Percentiles rank a stretch among this genome's conserved stretches.
These are phyloP conservation scores for Saguinus midas DNA, from an alignment of 2,113 vertebrate genomes.

Conservation along the genomic window DNA sequence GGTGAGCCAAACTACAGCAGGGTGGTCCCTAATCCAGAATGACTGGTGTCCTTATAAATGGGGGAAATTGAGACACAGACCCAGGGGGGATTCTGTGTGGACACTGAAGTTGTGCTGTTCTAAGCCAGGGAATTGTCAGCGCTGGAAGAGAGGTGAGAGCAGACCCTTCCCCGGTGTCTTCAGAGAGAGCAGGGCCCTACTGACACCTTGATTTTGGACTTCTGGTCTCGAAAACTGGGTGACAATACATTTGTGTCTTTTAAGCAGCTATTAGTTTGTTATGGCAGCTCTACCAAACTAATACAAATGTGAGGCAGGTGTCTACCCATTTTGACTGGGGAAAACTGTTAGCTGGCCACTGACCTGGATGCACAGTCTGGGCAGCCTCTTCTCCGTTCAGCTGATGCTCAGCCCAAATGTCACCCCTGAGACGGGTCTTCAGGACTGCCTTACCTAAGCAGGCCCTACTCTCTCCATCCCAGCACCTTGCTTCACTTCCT, in stretches of 20 bases:
- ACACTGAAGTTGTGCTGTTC: not conserved
- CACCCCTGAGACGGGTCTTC: not conserved
- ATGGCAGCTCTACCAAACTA: not conserved
- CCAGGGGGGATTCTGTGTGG: not conserved
- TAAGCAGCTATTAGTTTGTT: not conserved
- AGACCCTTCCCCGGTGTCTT: not conserved
- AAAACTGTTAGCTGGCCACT: too few relatives aligned
- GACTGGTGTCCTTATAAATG: not conserved
- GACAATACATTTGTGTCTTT: not conserved
- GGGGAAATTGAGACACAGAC: not conserved
- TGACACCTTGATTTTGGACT: not conserved
- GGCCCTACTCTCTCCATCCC: not conserved
- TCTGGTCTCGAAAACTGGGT: not conserved
- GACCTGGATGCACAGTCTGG: not conserved
- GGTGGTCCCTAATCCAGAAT: not conserved
- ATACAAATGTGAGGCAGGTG: accelerated
- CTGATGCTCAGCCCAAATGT: not conserved
- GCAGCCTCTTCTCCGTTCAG: not conserved
- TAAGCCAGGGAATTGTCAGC: not conserved
- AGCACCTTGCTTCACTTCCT: not conserved
- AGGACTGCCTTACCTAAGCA: not conserved
- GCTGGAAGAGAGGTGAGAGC: not conserved
- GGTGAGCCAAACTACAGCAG: not conserved
- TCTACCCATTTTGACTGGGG: not conserved
- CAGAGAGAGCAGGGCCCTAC: not conserved